phyloP scores from a whole-genome alignment of 2,797 vertebrate species.

The Salmo trutta region DNA sequence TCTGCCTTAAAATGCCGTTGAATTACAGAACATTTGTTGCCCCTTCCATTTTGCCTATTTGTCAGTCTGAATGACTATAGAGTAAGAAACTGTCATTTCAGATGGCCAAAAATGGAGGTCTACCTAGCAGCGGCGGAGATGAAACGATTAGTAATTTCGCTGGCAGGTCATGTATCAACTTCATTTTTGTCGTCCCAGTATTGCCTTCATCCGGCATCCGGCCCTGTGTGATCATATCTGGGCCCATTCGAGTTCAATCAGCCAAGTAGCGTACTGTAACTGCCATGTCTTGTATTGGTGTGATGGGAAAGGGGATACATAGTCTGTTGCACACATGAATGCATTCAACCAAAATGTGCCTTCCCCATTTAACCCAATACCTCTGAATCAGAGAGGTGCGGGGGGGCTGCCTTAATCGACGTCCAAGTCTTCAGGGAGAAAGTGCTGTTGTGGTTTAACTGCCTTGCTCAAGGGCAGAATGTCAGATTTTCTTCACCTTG shows the following conservation, averaged over 20 bases:
- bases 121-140: slow-evolving; percentile 82
- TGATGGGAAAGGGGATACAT: too few relatives aligned
- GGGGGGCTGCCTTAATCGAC: too few relatives aligned
- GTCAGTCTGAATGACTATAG: slow-evolving; percentile 71
- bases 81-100: slow-evolving; percentile 82
- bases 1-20: slow-evolving; percentile 71
- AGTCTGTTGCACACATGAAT: too few relatives aligned
- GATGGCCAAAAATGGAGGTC: slow-evolving; percentile 80
- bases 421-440: too few relatives aligned
- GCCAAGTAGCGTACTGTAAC: neutral
- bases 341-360: too few relatives aligned
- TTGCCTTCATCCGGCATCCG: neutral
- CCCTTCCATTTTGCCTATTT: slow-evolving; percentile 75
- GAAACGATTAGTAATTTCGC: slow-evolving; percentile 96
- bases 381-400: too few relatives aligned
- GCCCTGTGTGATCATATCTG: neutral
- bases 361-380: too few relatives aligned
- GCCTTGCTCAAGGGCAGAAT: too few relatives aligned
- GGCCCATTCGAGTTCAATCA: neutral
- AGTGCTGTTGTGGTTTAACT: too few relatives aligned
- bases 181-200: slow-evolving; percentile 54
- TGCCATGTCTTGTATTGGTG: neutral
- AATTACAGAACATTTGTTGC: slow-evolving; percentile 69
- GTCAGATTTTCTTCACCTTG: too few relatives aligned
- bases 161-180: slow-evolving; percentile 84